Evolutionary conservation across 2,888 invertebrate species (phyloP), one percentile per base, ranked within the genome.

Genomic region (Stenoptilia bipunctidactyla): DNA sequence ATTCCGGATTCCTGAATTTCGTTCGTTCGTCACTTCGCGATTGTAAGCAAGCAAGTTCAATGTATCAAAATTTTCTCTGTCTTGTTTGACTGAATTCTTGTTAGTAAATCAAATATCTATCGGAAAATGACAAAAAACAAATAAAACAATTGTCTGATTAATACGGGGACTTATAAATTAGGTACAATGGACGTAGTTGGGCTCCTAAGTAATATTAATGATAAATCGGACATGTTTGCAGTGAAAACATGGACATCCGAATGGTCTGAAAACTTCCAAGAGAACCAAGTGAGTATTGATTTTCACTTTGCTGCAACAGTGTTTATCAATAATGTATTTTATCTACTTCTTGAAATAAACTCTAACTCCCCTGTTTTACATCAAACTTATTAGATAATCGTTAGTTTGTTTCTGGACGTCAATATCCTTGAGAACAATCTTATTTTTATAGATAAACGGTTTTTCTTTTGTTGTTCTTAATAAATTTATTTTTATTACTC

Each of bases 201-300:
- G 39, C 61, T 83, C 40, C 59, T 84, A 43, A 79, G 64, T 49
- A 80, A 77, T 59, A 79, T 77, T 47, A 67, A 80, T 49, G 80
- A 79, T 37, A 80, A 73, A 58, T 60, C 76, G 37, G 75, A 84
- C 46, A 74, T 82, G 79, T 82, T 80, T 55, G 79, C 77, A 20
- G 73, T 83, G 36, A 74, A 73, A 59, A 80, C 82, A 38, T 84
- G 83, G 83, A 82, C 79, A 43, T 66, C 79, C 2, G 76, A 83
- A 45, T 80, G 79, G 79, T 71, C 83, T 9, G 67, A 68, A 50
- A 77, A 71, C 60, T 72, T 83, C 52, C 79, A 84, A 64, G 77
- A 83, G 51, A 82, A 83, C 51, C 84, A 84, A 67, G 84, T 76
- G 51, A 63, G 71, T 70, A 58, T 56, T 55, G 57, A 61, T 62